Conservation (phyloP, 2,888 invertebrate species). For the Eurytoma adleriae region DNA sequence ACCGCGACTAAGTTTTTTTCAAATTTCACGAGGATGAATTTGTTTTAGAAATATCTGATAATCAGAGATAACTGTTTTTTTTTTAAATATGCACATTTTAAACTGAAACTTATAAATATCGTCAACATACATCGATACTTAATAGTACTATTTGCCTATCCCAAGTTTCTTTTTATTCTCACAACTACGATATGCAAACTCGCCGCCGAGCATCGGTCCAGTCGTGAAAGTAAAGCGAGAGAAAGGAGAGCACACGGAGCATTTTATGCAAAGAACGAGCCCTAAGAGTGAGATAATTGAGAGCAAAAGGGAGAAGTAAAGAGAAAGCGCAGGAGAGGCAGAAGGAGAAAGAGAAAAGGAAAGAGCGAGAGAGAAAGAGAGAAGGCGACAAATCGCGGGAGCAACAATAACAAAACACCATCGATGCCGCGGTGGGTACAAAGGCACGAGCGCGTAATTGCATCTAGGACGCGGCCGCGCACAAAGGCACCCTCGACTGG, state of each 20-base stretch:
- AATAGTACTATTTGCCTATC: not conserved
- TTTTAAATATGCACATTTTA: not conserved
- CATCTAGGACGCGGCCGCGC: conserved; percentile 59
- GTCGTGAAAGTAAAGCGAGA: not conserved
- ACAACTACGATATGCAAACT: not conserved
- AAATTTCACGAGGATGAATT: too few species aligned
- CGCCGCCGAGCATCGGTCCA: not conserved
- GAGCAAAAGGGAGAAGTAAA: conserved; percentile 1
- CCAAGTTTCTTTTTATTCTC: not conserved
- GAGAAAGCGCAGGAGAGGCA: not conserved
- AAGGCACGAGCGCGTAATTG: conserved; percentile 66
- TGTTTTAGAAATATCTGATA: too few species aligned
- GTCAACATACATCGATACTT: not conserved
- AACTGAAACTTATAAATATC: not conserved
- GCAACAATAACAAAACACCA: conserved; percentile 74
- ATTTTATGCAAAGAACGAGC: conserved; percentile 23
- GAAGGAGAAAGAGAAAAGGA: conserved; percentile 48
- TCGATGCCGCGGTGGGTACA: conserved; percentile 65
- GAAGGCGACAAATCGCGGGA: conserved; percentile 11
- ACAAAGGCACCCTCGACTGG: conserved; percentile 72
- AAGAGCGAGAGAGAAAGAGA: conserved; percentile 46
- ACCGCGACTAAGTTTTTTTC: too few species aligned
- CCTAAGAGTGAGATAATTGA: conserved; percentile 42
- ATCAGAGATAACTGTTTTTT: not conserved
- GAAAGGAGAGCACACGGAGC: not conserved